Evolutionary conservation across 1,140 invertebrate species (phyloP), one percentile per base, ranked within the genome.

Genomic region (Drosophila nigromelanica): DNA sequence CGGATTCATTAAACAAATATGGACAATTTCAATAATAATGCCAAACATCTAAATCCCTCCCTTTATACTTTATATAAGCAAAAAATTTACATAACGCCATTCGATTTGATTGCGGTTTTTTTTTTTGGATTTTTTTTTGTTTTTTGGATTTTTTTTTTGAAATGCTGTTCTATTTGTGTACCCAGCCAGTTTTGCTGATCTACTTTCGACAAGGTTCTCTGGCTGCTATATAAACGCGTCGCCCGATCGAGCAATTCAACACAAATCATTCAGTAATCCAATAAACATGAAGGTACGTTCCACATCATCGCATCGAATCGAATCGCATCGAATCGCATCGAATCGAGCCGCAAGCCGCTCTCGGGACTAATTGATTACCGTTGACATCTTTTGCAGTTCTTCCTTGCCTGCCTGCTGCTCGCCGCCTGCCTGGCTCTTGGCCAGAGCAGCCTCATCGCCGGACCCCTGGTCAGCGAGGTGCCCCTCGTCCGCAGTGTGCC

Each of bases 211-310:
- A 43, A 60, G 47, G 56, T 76, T 74, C 74, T 74, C 58, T 43
- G n/a, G 18, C 7, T 37, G 40, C 18, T 87, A 86, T 89, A 86
- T 70, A 86, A 87, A 43, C 39, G 33, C 48, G n/a, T 24, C 27
- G 35, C 43, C 37, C 27, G 47, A 7, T 2, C 51, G 21, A 56
- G 27, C 35, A 68, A 48, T 50, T 59, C 72, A 89, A 56, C 59
- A 82, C 78, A 82, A 82, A 82, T 73, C 76, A 64, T 68, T 74
- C 50, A 43, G 47, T 40, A 54, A 64, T 33, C 50, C 39, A 73
- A 39, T 51, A 42, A 87, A 82, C 58, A 89, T 87, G 82, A 87
- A 87, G 82, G 82, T 87, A 39, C 89, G 82, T 61, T 8, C 18
- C 4, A 1, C 43, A 67, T 54, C 51, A 12, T 24, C 15, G 5